Conservation (phyloP, 1,140 invertebrate species). For the Leptinotarsa lineolata region DNA sequence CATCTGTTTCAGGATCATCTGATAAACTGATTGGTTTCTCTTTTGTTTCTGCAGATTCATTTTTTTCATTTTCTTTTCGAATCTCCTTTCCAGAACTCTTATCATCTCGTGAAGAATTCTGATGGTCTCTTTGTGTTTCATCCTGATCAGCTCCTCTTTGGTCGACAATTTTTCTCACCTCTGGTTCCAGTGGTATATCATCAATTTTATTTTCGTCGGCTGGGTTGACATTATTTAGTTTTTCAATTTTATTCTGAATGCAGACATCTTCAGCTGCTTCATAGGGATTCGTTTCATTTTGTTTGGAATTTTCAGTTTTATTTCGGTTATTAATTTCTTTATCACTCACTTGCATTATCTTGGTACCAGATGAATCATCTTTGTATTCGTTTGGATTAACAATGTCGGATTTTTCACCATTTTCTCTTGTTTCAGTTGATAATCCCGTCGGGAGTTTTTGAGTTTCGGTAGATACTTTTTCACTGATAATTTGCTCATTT, state of each 20-base stretch:
- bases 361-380: too few relatives aligned
- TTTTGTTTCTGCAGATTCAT: neutral
- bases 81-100: too few relatives aligned
- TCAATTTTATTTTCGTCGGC: neutral
- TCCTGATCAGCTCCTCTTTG: too few relatives aligned
- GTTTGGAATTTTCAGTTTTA: neutral
- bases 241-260: neutral
- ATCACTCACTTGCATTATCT: neutral
- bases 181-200: neutral
- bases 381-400: too few relatives aligned
- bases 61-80: neutral
- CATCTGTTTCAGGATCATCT: neutral
- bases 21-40: too few relatives aligned
- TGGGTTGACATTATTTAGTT: neutral
- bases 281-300: neutral
- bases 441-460: too few relatives aligned
- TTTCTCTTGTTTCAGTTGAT: too few relatives aligned
- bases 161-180: neutral
- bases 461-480: too few relatives aligned
- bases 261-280: neutral
- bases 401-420: too few relatives aligned
- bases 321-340: neutral
- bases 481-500: neutral
- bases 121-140: too few relatives aligned
- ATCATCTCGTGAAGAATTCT: too few relatives aligned